Conservation (phyloP, 2,113 vertebrate genomes). For the Melanerpes aurifrons region DNA sequence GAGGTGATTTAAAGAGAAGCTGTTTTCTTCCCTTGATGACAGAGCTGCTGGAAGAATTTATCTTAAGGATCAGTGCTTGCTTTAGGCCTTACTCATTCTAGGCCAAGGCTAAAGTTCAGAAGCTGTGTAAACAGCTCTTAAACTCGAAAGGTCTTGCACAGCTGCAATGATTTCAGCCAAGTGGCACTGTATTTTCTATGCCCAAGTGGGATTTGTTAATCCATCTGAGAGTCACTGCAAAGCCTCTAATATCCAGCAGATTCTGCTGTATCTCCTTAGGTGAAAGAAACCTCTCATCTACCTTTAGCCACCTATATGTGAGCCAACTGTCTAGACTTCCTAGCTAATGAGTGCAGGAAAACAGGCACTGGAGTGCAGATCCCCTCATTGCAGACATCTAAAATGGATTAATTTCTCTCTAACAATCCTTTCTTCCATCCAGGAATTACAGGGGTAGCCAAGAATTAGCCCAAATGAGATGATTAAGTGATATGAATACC, state of each 20-base stretch:
- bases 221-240: neutral
- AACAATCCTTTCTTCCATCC: neutral
- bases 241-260: neutral
- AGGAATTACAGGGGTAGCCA: neutral
- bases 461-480: neutral
- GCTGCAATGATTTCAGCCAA: neutral
- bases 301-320: neutral
- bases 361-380: neutral
- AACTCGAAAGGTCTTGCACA: neutral
- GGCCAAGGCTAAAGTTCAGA: neutral
- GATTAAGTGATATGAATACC: neutral
- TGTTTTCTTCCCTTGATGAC: neutral
- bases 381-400: neutral
- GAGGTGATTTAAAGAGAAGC: neutral
- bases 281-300: neutral
- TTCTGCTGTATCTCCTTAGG: neutral
- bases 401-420: neutral
- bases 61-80: neutral
- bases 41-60: neutral
- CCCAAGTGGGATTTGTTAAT: neutral
- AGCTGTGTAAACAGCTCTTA: neutral
- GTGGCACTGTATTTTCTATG: accelerated
- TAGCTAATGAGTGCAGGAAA: neutral
- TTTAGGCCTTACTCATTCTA: neutral
- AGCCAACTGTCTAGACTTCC: neutral